Conservation (phyloP, 1,140 invertebrate species). For the Drosophila littoralis region DNA sequence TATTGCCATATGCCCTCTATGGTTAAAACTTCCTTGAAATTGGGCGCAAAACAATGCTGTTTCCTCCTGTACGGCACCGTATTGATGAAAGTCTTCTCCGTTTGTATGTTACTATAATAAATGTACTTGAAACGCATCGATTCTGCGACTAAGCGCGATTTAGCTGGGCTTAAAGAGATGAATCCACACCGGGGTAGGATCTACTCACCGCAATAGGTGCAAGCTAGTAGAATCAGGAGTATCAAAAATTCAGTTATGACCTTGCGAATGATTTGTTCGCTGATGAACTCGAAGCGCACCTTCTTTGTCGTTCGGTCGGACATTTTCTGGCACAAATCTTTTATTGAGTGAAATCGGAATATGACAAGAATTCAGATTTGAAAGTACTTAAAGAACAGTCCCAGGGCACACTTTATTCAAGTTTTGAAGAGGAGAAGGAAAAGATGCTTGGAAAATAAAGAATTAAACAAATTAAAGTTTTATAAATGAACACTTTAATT, state of each 20-base stretch:
- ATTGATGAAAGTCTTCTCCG: background rate
- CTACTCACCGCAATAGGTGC: background rate
- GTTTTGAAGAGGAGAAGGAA: no score
- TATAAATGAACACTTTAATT: no score
- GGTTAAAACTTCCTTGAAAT: background rate
- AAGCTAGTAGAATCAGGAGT: background rate
- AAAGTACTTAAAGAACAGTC: background rate
- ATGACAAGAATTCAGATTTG: background rate
- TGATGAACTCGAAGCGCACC: background rate
- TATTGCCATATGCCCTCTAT: background rate
- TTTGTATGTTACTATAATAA: background rate
- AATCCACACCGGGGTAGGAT: background rate
- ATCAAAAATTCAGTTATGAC: background rate
- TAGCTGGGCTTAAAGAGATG: background rate
- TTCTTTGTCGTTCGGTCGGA: background rate
- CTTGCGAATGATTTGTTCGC: background rate
- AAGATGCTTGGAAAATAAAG: no score
- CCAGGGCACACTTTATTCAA: constrained; percentile 8
- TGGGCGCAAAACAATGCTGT: background rate
- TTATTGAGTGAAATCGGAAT: background rate
- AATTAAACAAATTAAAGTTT: no score
- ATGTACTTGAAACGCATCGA: background rate
- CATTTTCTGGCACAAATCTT: background rate
- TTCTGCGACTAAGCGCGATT: background rate
- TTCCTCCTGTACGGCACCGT: background rate